Evolutionary conservation across 2,797 vertebrate genomes (phyloP).

Genomic region (Simalia tracyae): DNA sequence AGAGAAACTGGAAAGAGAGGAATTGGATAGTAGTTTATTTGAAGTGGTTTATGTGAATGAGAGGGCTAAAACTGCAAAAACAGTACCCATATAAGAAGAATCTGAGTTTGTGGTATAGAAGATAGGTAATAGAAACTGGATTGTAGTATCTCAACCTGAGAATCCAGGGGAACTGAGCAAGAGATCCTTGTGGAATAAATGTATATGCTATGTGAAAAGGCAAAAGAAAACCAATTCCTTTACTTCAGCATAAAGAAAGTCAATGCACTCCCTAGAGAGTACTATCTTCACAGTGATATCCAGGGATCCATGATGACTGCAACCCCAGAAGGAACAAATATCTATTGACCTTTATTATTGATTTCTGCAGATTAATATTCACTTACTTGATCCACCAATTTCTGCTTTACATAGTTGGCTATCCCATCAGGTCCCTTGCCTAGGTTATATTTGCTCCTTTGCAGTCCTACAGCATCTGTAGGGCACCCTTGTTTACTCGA

Average conservation of each 20-base stretch:
- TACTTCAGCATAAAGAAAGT: not conserved
- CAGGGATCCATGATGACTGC: not conserved
- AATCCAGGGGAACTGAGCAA: not conserved
- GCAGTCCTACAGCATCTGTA: not conserved
- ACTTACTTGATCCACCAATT: not conserved
- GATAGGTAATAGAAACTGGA: not conserved
- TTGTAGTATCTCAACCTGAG: not conserved
- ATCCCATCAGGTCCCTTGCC: not conserved
- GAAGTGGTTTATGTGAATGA: not conserved
- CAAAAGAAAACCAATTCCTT: not conserved
- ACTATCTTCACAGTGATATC: not conserved
- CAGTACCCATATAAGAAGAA: not conserved
- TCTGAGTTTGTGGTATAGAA: not conserved
- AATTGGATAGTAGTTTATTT: not conserved
- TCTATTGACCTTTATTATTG: not conserved
- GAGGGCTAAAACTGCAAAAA: not conserved
- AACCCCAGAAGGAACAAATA: not conserved
- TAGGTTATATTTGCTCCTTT: not conserved
- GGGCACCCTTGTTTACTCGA: not conserved
- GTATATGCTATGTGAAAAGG: not conserved
- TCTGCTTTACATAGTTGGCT: not conserved
- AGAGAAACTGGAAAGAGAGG: not conserved
- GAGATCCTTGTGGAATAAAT: not conserved
- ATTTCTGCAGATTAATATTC: not conserved
- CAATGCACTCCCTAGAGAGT: not conserved